Evolutionary conservation across 2,113 vertebrate genomes (phyloP).

Genomic region (Corapipo altera): DNA sequence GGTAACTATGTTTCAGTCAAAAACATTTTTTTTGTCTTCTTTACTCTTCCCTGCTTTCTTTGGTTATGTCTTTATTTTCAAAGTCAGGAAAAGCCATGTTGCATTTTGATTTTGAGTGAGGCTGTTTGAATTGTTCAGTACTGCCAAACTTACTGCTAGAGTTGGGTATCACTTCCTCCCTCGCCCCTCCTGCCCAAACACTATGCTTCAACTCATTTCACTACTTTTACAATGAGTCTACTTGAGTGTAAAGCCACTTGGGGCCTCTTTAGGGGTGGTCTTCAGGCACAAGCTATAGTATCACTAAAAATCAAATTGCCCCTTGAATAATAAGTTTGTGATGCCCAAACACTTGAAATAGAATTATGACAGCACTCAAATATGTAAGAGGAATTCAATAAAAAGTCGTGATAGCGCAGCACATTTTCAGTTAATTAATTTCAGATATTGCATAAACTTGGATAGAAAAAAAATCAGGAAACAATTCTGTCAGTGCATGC

Average conservation of each 20-base stretch:
- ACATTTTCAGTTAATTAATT: conserved; percentile 38
- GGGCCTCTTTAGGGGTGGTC: conserved; percentile 32
- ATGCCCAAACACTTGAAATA: background rate
- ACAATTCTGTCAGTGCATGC: background rate
- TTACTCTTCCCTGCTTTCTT: background rate
- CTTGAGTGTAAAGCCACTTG: conserved; percentile 8
- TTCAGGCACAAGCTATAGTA: background rate
- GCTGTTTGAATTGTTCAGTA: background rate
- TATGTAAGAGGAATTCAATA: background rate
- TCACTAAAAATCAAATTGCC: conserved; percentile 19
- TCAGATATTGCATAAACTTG: background rate
- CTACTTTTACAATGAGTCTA: conserved; percentile 23
- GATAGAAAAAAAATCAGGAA: background rate
- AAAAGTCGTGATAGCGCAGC: background rate
- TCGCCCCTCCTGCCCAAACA: rapidly evolving
- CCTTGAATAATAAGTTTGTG: background rate
- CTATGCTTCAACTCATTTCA: conserved; percentile 6
- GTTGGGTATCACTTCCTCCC: background rate
- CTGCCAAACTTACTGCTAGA: background rate
- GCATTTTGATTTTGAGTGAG: background rate
- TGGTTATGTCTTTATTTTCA: background rate
- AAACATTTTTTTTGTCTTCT: background rate
- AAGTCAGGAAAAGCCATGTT: background rate
- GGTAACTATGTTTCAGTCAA: background rate
- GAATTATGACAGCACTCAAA: background rate